A percentile compares a stretch with the other conserved stretches of the same genome.
phyloP scores from a whole-genome alignment of 1,140 invertebrate genomes.

The Achatina immaculata region DNA sequence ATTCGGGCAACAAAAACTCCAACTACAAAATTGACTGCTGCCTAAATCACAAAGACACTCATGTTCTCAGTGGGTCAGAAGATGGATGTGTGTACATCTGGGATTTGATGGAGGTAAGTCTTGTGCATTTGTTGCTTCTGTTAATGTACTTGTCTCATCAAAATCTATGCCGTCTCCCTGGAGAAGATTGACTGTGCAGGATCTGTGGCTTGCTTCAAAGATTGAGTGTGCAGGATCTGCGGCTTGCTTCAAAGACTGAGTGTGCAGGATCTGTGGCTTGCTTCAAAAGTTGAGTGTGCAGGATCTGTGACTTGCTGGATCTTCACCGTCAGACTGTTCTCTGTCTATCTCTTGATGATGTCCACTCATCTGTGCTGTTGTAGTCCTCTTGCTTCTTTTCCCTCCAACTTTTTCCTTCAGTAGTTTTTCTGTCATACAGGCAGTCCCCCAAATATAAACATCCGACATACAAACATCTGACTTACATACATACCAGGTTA shows the following conservation, averaged over 20 bases:
- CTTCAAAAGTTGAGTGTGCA: not conserved
- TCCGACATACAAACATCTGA: too few species aligned
- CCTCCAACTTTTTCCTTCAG: too few species aligned
- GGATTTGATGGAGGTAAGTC: slow-evolving; percentile 81
- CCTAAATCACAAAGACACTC: slow-evolving; percentile 84
- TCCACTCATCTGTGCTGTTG: too few species aligned
- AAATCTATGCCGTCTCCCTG: not conserved
- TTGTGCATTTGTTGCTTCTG: slow-evolving; percentile 25
- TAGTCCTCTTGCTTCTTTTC: too few species aligned
- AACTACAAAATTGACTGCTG: slow-evolving; percentile 88
- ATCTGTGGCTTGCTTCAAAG: not conserved
- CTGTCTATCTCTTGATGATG: too few species aligned
- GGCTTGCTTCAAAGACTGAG: not conserved
- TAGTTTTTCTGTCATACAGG: too few species aligned
- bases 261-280: accelerated
- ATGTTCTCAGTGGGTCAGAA: slow-evolving; percentile 88
- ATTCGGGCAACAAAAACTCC: slow-evolving; percentile 82
- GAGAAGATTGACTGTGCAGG: not conserved
- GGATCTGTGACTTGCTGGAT: accelerated
- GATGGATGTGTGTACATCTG: slow-evolving; percentile 88
- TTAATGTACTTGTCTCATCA: not conserved
- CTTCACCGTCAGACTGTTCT: too few species aligned
- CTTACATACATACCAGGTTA: too few species aligned
- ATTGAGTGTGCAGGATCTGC: not conserved
- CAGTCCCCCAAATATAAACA: too few species aligned